Conservation (phyloP, 2,113 vertebrate genomes). For the Colistium nudipinnis region DNA sequence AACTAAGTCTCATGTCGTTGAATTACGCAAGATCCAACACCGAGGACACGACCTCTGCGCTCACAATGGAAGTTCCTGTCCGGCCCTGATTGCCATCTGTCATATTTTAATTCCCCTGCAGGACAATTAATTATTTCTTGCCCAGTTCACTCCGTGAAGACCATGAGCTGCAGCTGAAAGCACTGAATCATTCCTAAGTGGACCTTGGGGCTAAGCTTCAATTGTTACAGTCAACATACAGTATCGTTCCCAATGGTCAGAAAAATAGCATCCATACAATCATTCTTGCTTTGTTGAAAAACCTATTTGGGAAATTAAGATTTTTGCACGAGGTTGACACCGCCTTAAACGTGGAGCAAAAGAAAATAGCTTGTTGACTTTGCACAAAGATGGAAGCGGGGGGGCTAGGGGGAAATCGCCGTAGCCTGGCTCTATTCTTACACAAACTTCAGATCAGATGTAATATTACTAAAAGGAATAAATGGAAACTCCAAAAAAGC, state of each 20-base stretch:
- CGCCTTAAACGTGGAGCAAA: no score
- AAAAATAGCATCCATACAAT: background rate
- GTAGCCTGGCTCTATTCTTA: no score
- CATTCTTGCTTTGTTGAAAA: background rate
- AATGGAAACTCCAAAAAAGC: no score
- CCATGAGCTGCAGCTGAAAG: background rate
- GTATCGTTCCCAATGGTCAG: background rate
- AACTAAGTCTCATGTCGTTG: background rate
- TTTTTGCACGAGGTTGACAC: background rate
- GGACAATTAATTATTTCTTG: background rate
- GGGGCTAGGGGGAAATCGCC: no score
- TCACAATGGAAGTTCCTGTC: background rate
- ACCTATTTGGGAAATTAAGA: background rate
- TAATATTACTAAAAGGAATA: no score
- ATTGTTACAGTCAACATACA: background rate
- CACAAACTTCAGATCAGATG: no score
- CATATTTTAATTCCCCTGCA: background rate
- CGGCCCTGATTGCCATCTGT: background rate
- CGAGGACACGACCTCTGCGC: background rate
- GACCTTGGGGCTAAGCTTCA: background rate
- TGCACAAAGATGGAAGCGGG: no score
- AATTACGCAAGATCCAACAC: background rate
- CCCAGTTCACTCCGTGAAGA: background rate
- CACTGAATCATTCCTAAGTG: background rate
- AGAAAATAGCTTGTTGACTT: no score